phyloP scores from a whole-genome alignment of 2,888 invertebrate species.

The Ochropleura plecta region DNA sequence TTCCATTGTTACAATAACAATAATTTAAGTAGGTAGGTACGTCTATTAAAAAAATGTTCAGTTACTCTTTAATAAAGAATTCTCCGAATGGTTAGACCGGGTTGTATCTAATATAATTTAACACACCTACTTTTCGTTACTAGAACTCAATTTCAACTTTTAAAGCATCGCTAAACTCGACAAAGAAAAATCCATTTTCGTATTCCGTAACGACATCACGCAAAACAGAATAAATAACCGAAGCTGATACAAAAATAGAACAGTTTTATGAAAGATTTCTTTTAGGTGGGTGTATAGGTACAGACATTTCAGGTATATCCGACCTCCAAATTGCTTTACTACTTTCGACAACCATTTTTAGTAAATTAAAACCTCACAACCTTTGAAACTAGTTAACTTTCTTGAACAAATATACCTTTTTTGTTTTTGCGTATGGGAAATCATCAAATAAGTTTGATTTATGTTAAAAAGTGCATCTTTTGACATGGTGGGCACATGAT shows the following conservation, averaged over 20 bases:
- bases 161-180: neutral
- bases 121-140: neutral
- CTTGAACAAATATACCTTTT: no score
- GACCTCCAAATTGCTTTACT: neutral
- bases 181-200: constrained; percentile 15
- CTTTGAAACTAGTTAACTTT: no score
- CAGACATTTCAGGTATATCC: neutral
- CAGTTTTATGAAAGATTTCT: neutral
- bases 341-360: neutral
- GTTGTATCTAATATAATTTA: neutral
- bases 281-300: neutral
- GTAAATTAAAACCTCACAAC: no score
- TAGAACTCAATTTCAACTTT: neutral
- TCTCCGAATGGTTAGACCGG: neutral
- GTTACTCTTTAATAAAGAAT: no score
- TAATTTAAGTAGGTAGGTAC: no score
- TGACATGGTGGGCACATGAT: no score
- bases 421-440: no score
- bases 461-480: no score
- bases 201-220: constrained; percentile 19
- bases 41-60: no score
- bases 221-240: constrained; percentile 21
- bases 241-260: constrained; percentile 25
- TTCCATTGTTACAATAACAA: no score
- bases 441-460: no score